Percentiles rank a stretch among this genome's conserved stretches.
phyloP scores from a whole-genome alignment of 2,797 vertebrate species.

The Carcharodon carcharias region DNA sequence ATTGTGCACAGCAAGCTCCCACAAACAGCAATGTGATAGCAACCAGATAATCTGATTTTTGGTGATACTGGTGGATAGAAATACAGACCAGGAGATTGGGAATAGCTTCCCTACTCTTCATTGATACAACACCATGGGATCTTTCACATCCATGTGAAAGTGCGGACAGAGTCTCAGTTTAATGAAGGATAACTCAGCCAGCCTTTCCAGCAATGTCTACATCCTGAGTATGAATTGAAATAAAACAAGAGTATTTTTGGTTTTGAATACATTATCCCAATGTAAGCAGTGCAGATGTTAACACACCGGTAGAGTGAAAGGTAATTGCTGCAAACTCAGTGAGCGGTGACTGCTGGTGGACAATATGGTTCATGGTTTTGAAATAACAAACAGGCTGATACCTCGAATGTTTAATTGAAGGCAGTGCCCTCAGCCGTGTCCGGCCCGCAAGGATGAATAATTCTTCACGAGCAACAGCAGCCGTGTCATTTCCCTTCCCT shows the following conservation, averaged over 20 bases:
- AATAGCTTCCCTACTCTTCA: too few species aligned
- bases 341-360: background rate
- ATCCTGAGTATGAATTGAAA: background rate
- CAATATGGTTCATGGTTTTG: background rate
- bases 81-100: background rate
- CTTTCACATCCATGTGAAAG: too few species aligned
- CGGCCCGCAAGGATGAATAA: background rate
- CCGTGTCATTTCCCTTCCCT: background rate
- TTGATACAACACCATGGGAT: too few species aligned
- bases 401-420: background rate
- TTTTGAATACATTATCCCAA: background rate
- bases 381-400: background rate
- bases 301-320: background rate
- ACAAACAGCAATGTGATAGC: background rate
- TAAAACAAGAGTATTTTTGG: background rate
- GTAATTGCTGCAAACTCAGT: background rate
- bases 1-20: background rate
- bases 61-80: background rate
- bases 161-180: background rate
- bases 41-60: background rate
- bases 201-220: background rate
- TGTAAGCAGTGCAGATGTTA: background rate
- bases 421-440: background rate
- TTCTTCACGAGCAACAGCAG: background rate
- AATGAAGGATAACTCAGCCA: background rate